Evolutionary conservation across 2,888 invertebrate species (phyloP).

Genomic region (Stictocephala bisonia): DNA sequence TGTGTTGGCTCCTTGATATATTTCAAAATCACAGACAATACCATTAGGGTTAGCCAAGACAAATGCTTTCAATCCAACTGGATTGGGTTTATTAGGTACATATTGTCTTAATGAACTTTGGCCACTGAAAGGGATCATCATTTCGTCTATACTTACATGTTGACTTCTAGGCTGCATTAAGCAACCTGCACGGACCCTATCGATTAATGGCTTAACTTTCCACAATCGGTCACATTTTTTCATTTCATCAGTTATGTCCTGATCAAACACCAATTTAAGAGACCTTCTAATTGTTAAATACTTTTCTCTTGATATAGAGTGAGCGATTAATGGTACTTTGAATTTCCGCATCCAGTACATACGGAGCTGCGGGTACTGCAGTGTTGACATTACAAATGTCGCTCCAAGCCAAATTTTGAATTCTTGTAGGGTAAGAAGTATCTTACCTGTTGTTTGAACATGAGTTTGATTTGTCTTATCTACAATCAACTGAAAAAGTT

Average conservation of each 20-base stretch:
- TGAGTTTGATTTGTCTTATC: no score
- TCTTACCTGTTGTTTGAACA: no score
- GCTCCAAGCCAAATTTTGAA: no score
- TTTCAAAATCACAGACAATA: conserved; percentile 32
- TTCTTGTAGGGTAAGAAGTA: no score
- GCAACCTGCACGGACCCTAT: background rate
- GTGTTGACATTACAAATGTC: no score
- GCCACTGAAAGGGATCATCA: conserved; percentile 33
- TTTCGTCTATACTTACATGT: conserved; percentile 17
- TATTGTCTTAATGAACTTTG: conserved; percentile 9
- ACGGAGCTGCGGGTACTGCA: no score
- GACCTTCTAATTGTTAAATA: conserved; percentile 14
- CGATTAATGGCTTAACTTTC: conserved; percentile 7
- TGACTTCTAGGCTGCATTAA: background rate
- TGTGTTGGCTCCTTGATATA: conserved; percentile 6
- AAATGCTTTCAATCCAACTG: conserved; percentile 31
- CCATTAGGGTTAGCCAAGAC: conserved; percentile 35
- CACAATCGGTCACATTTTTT: background rate
- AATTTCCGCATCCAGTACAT: no score
- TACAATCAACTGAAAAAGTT: no score
- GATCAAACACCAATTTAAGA: conserved; percentile 7
- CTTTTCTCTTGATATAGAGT: background rate
- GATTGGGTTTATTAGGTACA: conserved; percentile 28
- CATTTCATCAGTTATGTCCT: background rate
- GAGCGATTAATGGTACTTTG: no score